Percentiles rank a stretch among this genome's conserved stretches.
phyloP scores from a whole-genome alignment of 2,113 vertebrate genomes.

The Salvator merianae region DNA sequence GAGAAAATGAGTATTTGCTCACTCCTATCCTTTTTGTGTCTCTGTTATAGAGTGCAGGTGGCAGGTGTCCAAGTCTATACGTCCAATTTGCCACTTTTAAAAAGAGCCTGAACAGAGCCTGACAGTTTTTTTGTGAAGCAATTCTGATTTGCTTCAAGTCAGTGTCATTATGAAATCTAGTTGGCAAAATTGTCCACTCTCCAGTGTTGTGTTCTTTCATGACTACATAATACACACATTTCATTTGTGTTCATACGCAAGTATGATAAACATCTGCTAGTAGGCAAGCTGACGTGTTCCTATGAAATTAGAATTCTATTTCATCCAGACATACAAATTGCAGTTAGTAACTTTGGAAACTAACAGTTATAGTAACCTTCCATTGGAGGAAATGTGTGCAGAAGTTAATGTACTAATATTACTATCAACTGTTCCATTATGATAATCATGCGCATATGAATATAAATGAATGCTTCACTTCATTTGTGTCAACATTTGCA shows the following conservation, averaged over 20 bases:
- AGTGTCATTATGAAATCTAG: neutral
- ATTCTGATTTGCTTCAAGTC: neutral
- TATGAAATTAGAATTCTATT: neutral
- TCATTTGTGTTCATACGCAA: neutral
- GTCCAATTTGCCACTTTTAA: too few species aligned
- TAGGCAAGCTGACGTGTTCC: neutral
- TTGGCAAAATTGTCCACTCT: neutral
- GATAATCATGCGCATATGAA: constrained; percentile 67
- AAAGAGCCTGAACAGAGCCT: neutral
- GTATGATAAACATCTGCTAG: neutral
- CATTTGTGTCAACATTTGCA: constrained; percentile 77
- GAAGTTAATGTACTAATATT: constrained; percentile 65
- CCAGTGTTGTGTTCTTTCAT: neutral
- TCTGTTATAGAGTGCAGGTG: too few species aligned
- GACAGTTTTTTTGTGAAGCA: neutral
- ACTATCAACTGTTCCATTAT: constrained; percentile 71
- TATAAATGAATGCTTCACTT: constrained; percentile 73
- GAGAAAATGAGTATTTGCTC: too few species aligned
- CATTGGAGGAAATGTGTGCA: constrained; percentile 33
- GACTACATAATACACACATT: neutral
- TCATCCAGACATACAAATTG: neutral
- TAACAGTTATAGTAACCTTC: neutral
- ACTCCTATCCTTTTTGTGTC: too few species aligned
- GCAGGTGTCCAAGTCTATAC: too few species aligned
- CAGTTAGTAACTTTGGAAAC: neutral